A percentile compares a stretch with the other conserved stretches of the same genome.
phyloP scores from a whole-genome alignment of 2,113 vertebrate genomes.

The Bubo scandiacus region DNA sequence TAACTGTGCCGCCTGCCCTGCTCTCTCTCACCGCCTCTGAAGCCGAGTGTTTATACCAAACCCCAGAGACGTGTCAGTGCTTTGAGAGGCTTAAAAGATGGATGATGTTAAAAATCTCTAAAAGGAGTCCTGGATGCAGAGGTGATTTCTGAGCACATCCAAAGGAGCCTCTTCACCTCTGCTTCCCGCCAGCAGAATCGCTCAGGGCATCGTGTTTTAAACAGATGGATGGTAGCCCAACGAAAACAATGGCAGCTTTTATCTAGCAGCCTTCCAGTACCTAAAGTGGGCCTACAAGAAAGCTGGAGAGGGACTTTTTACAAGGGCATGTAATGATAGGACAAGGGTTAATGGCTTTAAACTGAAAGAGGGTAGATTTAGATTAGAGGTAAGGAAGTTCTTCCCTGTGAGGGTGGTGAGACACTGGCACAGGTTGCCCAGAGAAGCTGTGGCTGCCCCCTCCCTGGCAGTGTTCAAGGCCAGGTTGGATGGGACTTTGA shows the following conservation, averaged over 20 bases:
- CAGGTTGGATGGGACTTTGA: too few relatives aligned
- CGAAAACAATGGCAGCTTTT: background rate
- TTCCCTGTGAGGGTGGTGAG: too few relatives aligned
- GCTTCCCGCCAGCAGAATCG: background rate
- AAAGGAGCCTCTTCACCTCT: background rate
- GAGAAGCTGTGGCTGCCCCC: too few relatives aligned
- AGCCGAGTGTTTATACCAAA: background rate
- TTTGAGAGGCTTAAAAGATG: background rate
- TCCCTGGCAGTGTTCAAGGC: too few relatives aligned
- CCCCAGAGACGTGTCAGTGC: background rate
- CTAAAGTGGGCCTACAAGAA: too few relatives aligned
- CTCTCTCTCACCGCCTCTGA: background rate
- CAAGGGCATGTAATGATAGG: too few relatives aligned
- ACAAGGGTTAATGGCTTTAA: too few relatives aligned
- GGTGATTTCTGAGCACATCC: background rate
- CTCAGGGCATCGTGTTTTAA: background rate
- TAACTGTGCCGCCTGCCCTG: accelerated
- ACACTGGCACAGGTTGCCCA: too few relatives aligned
- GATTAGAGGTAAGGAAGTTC: too few relatives aligned
- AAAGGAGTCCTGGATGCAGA: background rate
- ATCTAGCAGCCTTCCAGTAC: too few relatives aligned
- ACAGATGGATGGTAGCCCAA: background rate
- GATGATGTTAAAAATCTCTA: background rate
- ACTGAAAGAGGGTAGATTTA: too few relatives aligned
- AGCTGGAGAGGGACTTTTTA: too few relatives aligned